Evolutionary conservation across 2,797 vertebrate genomes (phyloP).

Genomic region (Tarsius wallacei): DNA sequence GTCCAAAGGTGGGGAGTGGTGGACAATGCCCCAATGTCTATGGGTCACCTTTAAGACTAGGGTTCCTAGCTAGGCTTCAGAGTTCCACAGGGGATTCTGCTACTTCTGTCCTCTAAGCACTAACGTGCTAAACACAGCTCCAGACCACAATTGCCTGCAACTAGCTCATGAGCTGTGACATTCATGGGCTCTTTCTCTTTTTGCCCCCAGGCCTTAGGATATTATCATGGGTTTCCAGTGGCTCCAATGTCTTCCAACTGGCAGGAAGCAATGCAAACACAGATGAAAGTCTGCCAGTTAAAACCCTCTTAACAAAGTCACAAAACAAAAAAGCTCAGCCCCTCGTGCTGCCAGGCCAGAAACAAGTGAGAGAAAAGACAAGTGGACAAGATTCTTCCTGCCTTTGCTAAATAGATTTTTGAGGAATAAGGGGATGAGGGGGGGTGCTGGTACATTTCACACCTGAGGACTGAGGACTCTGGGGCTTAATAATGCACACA

Average conservation of each 20-base stretch:
- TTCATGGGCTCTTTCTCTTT: constrained; percentile 60
- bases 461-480: background rate
- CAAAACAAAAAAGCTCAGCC: constrained; percentile 66
- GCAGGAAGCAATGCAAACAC: constrained; percentile 52
- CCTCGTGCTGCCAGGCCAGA: background rate
- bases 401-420: background rate
- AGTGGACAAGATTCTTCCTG: background rate
- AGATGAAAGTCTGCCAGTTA: constrained; percentile 57
- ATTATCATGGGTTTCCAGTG: constrained; percentile 32
- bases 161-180: constrained; percentile 57
- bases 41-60: background rate
- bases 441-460: background rate
- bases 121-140: background rate
- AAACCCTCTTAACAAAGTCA: constrained; percentile 61
- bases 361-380: background rate
- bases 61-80: background rate
- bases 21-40: background rate
- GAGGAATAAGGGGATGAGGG: background rate
- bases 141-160: constrained; percentile 49
- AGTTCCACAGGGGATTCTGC: background rate
- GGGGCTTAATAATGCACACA: background rate
- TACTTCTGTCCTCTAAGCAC: constrained; percentile 6
- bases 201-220: background rate
- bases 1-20: background rate
- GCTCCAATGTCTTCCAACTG: constrained; percentile 67